A percentile compares a stretch with the other conserved stretches of the same genome.
These are phyloP conservation scores for Drosophila setifemur DNA, from an alignment of 1,140 invertebrate species.

Conservation along the genomic window DNA sequence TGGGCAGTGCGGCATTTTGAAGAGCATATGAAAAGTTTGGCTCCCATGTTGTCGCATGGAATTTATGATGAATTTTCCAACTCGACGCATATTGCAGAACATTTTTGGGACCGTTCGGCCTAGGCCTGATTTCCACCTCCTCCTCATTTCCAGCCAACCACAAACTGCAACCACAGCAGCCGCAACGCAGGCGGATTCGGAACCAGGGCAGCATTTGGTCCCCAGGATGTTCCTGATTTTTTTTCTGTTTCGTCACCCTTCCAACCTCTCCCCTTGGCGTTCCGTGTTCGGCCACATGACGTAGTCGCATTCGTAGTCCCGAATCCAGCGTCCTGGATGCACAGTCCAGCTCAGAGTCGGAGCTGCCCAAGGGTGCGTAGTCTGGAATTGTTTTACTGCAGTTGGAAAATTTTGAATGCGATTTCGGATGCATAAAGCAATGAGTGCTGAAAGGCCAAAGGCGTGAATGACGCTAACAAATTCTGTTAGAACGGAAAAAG, in stretches of 20 bases:
- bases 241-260: conserved; percentile 40
- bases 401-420: conserved; percentile 44
- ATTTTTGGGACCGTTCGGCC: conserved; percentile 67
- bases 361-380: conserved; percentile 24
- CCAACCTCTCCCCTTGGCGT: conserved; percentile 33
- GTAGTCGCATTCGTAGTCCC: conserved; percentile 27
- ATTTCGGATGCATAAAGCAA: conserved; percentile 38
- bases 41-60: conserved; percentile 72
- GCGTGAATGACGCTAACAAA: conserved; percentile 27
- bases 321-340: not conserved
- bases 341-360: not conserved
- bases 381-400: conserved; percentile 55
- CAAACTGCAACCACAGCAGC: conserved; percentile 72
- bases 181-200: conserved; percentile 41
- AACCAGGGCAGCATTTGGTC: conserved; percentile 58
- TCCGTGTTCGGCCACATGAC: conserved; percentile 73
- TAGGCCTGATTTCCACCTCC: conserved; percentile 22
- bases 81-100: conserved; percentile 76
- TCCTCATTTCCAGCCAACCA: conserved; percentile 20
- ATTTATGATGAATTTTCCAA: conserved; percentile 79
- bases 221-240: conserved; percentile 43
- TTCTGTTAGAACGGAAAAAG: conserved; percentile 13
- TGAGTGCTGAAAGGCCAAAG: conserved; percentile 15
- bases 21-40: conserved; percentile 73
- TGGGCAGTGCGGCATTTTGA: conserved; percentile 45